Percentiles rank a stretch among this genome's conserved stretches.
These are phyloP conservation scores for Coracopsis vasa DNA, from an alignment of 2,113 vertebrate genomes.

Conservation along the genomic window DNA sequence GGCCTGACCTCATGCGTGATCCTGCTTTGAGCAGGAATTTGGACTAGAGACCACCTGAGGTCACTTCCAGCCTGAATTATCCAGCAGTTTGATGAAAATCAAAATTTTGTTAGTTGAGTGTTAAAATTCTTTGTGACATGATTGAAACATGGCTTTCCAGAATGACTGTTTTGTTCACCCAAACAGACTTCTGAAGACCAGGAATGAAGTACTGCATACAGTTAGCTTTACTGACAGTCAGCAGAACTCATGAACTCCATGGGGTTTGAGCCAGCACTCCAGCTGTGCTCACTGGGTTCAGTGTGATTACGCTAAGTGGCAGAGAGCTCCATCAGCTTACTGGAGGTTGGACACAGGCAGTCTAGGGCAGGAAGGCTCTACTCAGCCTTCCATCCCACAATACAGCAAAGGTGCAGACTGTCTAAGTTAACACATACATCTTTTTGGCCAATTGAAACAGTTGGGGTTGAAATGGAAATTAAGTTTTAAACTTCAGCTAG, in stretches of 20 bases:
- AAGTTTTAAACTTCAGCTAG: not conserved
- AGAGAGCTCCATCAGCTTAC: not conserved
- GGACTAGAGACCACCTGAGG: not conserved
- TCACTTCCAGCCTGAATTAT: not conserved
- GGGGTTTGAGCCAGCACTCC: not conserved
- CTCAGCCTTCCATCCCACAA: not conserved
- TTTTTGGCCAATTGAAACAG: not conserved
- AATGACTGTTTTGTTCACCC: not conserved
- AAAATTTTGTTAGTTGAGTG: not conserved
- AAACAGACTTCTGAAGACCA: not conserved
- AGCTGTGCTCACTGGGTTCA: not conserved
- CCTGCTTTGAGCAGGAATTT: not conserved
- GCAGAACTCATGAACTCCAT: not conserved
- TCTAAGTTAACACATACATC: not conserved
- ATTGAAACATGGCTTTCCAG: not conserved
- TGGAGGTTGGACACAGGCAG: not conserved
- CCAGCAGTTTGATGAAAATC: accelerated
- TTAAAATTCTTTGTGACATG: not conserved
- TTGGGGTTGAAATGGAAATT: not conserved
- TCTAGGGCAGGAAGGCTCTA: not conserved
- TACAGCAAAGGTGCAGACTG: not conserved
- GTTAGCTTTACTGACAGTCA: not conserved
- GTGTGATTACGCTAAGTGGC: accelerated
- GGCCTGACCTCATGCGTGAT: not conserved
- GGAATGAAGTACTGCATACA: not conserved